Conservation (phyloP, 2,888 invertebrate species). For the Podabrus alpinus region DNA sequence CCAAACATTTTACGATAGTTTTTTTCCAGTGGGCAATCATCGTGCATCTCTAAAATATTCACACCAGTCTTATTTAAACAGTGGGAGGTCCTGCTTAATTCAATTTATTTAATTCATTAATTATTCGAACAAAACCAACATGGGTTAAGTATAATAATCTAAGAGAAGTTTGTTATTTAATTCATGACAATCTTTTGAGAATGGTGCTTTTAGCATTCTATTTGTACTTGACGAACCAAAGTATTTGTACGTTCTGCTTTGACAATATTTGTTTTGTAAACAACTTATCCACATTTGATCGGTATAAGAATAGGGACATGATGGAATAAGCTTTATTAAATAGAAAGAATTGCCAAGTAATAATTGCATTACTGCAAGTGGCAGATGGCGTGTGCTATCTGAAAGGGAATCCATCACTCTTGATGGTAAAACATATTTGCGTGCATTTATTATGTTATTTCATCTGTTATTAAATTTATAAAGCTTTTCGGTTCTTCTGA, state of each 20-base stretch:
- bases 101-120: neutral
- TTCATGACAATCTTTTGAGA: slow-evolving; percentile 9
- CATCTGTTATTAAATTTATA: neutral
- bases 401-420: slow-evolving; percentile 11
- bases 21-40: neutral
- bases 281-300: slow-evolving; percentile 9
- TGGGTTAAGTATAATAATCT: slow-evolving; percentile 1
- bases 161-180: slow-evolving; percentile 9
- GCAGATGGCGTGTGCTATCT: slow-evolving; percentile 26
- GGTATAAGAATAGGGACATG: neutral
- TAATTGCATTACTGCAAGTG: slow-evolving; percentile 23
- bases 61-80: too few species aligned
- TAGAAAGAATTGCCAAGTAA: slow-evolving; percentile 3
- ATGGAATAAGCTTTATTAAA: neutral
- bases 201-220: slow-evolving; percentile 7
- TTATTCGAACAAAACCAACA: neutral
- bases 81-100: neutral
- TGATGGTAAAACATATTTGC: slow-evolving; percentile 19
- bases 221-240: neutral
- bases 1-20: neutral
- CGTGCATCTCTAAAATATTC: too few species aligned
- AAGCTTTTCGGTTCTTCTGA: neutral
- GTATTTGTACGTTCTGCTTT: slow-evolving; percentile 2
- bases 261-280: slow-evolving; percentile 12
- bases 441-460: slow-evolving; percentile 18